These are phyloP conservation scores for Ophion slaviceki DNA, from an alignment of 2,888 invertebrate species.

Conservation along the genomic window DNA sequence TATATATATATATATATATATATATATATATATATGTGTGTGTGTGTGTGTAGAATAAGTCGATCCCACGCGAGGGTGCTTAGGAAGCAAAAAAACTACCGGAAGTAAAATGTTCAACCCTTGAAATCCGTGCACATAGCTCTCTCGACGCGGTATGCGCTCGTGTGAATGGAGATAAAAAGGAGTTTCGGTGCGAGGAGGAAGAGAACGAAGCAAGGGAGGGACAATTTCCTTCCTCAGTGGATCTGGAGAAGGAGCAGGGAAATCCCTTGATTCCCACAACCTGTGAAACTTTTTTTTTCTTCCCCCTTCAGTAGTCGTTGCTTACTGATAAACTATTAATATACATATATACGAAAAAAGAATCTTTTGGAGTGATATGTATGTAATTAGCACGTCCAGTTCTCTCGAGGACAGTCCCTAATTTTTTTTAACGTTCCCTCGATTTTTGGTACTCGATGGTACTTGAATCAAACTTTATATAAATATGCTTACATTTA, in stretches of 20 bases:
- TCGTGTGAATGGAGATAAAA: slow-evolving; percentile 13
- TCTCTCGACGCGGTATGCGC: not conserved
- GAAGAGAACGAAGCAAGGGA: slow-evolving; percentile 21
- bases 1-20: no score
- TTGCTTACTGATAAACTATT: slow-evolving; percentile 40
- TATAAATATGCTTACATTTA: no score
- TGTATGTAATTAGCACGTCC: no score
- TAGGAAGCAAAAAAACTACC: slow-evolving; percentile 43
- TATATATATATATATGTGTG: no score
- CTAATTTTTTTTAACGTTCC: no score
- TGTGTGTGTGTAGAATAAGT: slow-evolving; percentile 2
- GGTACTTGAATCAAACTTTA: no score
- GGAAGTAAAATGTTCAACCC: slow-evolving; percentile 72
- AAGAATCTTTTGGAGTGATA: no score
- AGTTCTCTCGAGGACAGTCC: no score
- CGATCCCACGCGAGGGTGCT: slow-evolving; percentile 43
- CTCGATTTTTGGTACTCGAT: no score
- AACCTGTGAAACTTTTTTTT: slow-evolving; percentile 70
- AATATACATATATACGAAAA: not conserved
- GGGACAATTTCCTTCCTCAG: slow-evolving; percentile 4
- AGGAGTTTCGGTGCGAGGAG: slow-evolving; percentile 6
- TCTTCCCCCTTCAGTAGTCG: slow-evolving; percentile 25
- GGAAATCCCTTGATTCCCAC: slow-evolving; percentile 69
- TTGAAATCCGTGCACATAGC: slow-evolving; percentile 60
- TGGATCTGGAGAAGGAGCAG: slow-evolving; percentile 7